These are phyloP conservation scores for Hololepta plana DNA, from an alignment of 2,888 invertebrate species.

Conservation along the genomic window DNA sequence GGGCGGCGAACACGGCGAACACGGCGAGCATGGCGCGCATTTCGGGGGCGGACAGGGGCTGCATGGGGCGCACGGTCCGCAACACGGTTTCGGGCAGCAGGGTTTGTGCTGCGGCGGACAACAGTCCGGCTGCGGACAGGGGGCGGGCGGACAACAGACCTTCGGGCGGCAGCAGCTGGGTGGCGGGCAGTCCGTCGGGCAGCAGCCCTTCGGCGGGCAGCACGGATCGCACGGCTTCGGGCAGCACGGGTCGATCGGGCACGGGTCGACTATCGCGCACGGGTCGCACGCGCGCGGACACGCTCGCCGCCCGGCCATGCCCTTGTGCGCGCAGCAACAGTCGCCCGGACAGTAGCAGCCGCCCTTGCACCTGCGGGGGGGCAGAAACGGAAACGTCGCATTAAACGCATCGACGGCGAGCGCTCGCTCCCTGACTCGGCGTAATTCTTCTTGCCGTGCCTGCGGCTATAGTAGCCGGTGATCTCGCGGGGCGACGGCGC, in stretches of 20 bases:
- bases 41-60: constrained; percentile 1
- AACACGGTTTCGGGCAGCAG: constrained; percentile 6
- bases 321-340: constrained; percentile 11
- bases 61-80: constrained; percentile 8
- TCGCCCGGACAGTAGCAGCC: constrained; percentile 13
- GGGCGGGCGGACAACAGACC: constrained; percentile 4
- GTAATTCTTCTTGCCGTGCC: constrained; percentile 11
- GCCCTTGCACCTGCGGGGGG: constrained; percentile 8
- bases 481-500: constrained; percentile 19
- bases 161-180: constrained; percentile 6
- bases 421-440: constrained; percentile 8
- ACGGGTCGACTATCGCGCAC: constrained; percentile 8
- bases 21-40: constrained; percentile 8
- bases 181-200: constrained; percentile 12
- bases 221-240: constrained; percentile 7
- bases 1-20: constrained; percentile 6
- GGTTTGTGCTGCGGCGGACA: constrained; percentile 7
- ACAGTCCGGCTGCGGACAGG: no score
- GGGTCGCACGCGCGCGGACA: constrained; percentile 10
- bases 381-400: constrained; percentile 1
- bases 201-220: constrained; percentile 7
- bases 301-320: constrained; percentile 10
- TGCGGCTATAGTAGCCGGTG: constrained; percentile 21
- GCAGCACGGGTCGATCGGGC: constrained; percentile 6
- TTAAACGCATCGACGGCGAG: neutral